Evolutionary conservation across 2,888 invertebrate species (phyloP).

Genomic region (Disparrhopalites patrizii): DNA sequence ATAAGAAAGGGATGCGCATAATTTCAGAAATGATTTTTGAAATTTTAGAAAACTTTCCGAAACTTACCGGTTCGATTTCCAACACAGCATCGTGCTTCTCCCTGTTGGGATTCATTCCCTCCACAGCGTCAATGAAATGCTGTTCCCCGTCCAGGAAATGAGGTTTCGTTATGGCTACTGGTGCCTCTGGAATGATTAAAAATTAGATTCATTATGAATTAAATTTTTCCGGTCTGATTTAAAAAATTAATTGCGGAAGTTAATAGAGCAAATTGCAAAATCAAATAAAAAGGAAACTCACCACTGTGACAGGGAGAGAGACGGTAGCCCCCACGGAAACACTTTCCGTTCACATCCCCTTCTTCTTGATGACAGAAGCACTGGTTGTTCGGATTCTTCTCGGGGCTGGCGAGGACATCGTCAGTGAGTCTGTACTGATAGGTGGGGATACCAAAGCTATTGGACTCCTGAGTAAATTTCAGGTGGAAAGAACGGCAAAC

Average conservation of each 20-base stretch:
- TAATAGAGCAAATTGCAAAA: not conserved
- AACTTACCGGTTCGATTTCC: conserved; percentile 12
- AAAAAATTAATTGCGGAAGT: too few species aligned
- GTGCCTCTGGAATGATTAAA: not conserved
- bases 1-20: not conserved
- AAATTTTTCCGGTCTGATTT: too few species aligned
- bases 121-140: not conserved
- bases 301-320: conserved; percentile 28
- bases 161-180: conserved; percentile 9
- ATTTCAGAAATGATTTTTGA: not conserved
- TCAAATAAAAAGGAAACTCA: not conserved
- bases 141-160: conserved; percentile 8
- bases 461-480: conserved; percentile 35
- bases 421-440: conserved; percentile 39
- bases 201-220: not conserved
- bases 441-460: conserved; percentile 40
- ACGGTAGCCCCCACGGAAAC: conserved; percentile 29
- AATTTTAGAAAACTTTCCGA: not conserved
- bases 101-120: not conserved
- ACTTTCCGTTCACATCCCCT: conserved; percentile 6
- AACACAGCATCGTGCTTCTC: not conserved
- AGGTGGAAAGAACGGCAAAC: conserved; percentile 41
- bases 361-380: conserved; percentile 31
- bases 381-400: conserved; percentile 31
- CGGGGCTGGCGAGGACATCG: conserved; percentile 32